Conservation (phyloP, 1,140 invertebrate genomes). For the Achatina immaculata region DNA sequence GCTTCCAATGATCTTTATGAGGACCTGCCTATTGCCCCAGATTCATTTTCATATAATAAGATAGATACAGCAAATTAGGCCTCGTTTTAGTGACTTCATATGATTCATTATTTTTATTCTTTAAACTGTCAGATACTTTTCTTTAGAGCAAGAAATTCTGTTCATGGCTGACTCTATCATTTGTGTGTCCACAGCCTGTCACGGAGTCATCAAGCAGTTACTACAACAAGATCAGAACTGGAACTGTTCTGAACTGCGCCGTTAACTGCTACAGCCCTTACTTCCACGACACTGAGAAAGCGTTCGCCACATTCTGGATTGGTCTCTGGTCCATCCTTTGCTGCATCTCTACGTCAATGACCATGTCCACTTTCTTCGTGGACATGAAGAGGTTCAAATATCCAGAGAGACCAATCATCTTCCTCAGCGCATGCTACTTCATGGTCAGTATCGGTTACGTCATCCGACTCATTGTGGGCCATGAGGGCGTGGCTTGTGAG, state of each 20-base stretch:
- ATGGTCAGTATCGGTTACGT: conserved; percentile 94
- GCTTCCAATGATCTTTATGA: too few species aligned
- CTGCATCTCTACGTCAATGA: conserved; percentile 73
- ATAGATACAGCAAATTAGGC: too few species aligned
- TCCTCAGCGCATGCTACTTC: conserved; percentile 94
- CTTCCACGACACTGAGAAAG: conserved; percentile 86
- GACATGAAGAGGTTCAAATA: conserved; percentile 86
- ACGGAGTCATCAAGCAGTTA: conserved; percentile 73
- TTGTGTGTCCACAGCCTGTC: conserved; percentile 70
- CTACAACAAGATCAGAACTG: conserved; percentile 78
- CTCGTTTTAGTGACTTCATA: too few species aligned
- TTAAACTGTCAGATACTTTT: too few species aligned
- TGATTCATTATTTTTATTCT: too few species aligned
- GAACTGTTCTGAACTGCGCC: conserved; percentile 85
- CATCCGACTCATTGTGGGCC: conserved; percentile 85
- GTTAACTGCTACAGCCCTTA: conserved; percentile 92
- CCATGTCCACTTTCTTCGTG: conserved; percentile 92
- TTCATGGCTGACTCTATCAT: too few species aligned
- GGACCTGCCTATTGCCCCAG: too few species aligned
- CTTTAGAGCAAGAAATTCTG: too few species aligned
- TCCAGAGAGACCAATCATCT: conserved; percentile 95
- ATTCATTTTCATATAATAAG: too few species aligned
- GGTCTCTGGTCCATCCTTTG: conserved; percentile 74
- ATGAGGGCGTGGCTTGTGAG: conserved; percentile 92
- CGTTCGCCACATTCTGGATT: conserved; percentile 84